A percentile compares a stretch with the other conserved stretches of the same genome.
Evolutionary conservation across 2,888 invertebrate species (phyloP).

Genomic region (Conops quadrifasciatus): DNA sequence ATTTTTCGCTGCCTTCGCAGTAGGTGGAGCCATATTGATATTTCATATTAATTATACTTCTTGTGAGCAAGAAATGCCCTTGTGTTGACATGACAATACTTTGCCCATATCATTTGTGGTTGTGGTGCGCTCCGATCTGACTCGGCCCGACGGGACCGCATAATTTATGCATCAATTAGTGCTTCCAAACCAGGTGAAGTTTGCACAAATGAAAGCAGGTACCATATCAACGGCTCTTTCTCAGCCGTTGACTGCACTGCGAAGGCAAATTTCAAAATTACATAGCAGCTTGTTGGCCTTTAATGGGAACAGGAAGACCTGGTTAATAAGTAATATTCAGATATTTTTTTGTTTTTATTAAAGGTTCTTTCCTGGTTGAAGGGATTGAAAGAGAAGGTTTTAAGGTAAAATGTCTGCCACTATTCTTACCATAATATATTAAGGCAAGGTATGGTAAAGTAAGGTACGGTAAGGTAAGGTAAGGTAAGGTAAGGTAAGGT

Average conservation of each 20-base stretch:
- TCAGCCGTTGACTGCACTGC: not conserved
- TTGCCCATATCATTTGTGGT: constrained; percentile 14
- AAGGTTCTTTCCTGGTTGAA: not conserved
- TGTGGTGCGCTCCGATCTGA: not conserved
- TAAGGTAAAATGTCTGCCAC: too few relatives aligned
- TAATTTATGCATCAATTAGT: constrained; percentile 28
- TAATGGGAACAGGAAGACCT: constrained; percentile 20
- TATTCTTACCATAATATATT: too few relatives aligned
- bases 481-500: too few relatives aligned
- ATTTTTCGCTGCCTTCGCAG: constrained; percentile 8
- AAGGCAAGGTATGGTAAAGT: too few relatives aligned
- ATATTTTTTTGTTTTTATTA: not conserved
- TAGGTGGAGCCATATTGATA: constrained; percentile 31
- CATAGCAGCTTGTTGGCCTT: not conserved
- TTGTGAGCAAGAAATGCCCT: constrained; percentile 4
- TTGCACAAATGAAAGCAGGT: constrained; percentile 11
- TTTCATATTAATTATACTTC: constrained; percentile 29
- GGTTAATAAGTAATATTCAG: constrained; percentile 9
- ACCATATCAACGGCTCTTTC: not conserved
- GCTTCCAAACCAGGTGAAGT: constrained; percentile 15
- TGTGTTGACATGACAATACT: constrained; percentile 31
- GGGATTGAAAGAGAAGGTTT: too few relatives aligned
- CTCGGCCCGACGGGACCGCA: not conserved
- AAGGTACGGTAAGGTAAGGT: too few relatives aligned
- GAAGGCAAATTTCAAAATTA: not conserved